A percentile compares a stretch with the other conserved stretches of the same genome.
phyloP scores from a whole-genome alignment of 2,113 vertebrate genomes.

The Poeciliopsis occidentalis region DNA sequence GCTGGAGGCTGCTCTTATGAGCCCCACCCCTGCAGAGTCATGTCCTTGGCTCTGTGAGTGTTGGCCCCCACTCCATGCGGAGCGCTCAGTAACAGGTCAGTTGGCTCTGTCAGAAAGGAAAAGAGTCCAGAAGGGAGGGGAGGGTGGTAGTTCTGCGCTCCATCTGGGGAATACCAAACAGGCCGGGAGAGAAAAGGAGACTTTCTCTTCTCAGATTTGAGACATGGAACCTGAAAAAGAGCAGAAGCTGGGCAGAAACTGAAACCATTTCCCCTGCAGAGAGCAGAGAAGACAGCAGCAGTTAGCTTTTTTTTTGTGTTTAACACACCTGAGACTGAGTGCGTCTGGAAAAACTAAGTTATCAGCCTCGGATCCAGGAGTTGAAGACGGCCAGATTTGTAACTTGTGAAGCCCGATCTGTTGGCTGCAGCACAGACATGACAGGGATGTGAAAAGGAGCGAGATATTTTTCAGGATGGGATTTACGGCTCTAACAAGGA shows the following conservation, averaged over 20 bases:
- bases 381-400: constrained; percentile 47
- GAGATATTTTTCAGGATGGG: constrained; percentile 31
- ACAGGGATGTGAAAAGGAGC: constrained; percentile 29
- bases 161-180: constrained; percentile 65
- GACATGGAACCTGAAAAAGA: constrained; percentile 26
- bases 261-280: constrained; percentile 33
- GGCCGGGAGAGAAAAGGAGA: constrained; percentile 30
- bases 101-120: constrained; percentile 41
- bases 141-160: constrained; percentile 22
- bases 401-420: constrained; percentile 26
- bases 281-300: constrained; percentile 38
- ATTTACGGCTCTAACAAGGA: constrained; percentile 40
- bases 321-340: constrained; percentile 50
- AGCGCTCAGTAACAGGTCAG: constrained; percentile 51
- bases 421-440: constrained; percentile 34
- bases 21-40: constrained; percentile 25
- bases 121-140: constrained; percentile 25
- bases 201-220: constrained; percentile 55
- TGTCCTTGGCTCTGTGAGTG: constrained; percentile 20
- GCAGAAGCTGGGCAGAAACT: constrained; percentile 20
- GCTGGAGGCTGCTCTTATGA: constrained; percentile 19
- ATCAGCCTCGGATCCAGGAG: constrained; percentile 40
- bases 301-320: constrained; percentile 4
- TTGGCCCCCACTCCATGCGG: constrained; percentile 29
- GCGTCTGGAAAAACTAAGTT: constrained; percentile 52